phyloP scores from a whole-genome alignment of 2,113 vertebrate species.

The Cebidichthys violaceus region DNA sequence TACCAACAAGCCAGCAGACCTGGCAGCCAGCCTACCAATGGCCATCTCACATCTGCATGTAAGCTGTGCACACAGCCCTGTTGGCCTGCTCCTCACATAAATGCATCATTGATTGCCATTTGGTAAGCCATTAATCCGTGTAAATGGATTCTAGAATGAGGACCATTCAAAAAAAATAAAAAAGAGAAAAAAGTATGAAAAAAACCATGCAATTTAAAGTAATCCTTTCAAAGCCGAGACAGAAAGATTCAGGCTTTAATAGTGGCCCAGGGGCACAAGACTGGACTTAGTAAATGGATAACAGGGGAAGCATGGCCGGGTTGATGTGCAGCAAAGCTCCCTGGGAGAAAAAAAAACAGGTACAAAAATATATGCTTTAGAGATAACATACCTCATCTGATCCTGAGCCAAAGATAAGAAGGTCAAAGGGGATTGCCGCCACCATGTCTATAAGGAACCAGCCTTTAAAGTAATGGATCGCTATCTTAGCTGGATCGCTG shows the following conservation, averaged over 20 bases:
- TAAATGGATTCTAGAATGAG: constrained; percentile 84
- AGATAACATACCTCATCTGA: constrained; percentile 95
- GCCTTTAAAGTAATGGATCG: constrained; percentile 99
- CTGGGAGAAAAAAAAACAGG: constrained; percentile 35
- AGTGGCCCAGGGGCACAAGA: constrained; percentile 64
- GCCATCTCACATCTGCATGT: constrained; percentile 75
- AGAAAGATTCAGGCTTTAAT: constrained; percentile 74
- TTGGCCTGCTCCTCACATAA: constrained; percentile 77
- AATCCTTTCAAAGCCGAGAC: constrained; percentile 76
- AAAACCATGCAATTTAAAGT: constrained; percentile 81
- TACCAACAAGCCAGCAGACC: constrained; percentile 70
- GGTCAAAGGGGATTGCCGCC: constrained; percentile 99
- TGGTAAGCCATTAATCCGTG: constrained; percentile 85
- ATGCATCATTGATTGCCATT: constrained; percentile 85
- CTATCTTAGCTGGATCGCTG: constrained; percentile 97
- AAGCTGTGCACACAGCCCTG: constrained; percentile 75
- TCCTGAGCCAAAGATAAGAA: constrained; percentile 99
- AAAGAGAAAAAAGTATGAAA: constrained; percentile 37
- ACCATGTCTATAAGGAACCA: constrained; percentile 99
- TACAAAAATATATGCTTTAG: constrained; percentile 30
- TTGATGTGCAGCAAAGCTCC: constrained; percentile 50
- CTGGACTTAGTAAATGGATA: constrained; percentile 63
- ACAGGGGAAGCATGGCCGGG: constrained; percentile 30
- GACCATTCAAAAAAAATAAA: constrained; percentile 78
- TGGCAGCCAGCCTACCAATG: constrained; percentile 72